phyloP scores from a whole-genome alignment of 2,797 vertebrate species.

The Arnoldichthys spilopterus region DNA sequence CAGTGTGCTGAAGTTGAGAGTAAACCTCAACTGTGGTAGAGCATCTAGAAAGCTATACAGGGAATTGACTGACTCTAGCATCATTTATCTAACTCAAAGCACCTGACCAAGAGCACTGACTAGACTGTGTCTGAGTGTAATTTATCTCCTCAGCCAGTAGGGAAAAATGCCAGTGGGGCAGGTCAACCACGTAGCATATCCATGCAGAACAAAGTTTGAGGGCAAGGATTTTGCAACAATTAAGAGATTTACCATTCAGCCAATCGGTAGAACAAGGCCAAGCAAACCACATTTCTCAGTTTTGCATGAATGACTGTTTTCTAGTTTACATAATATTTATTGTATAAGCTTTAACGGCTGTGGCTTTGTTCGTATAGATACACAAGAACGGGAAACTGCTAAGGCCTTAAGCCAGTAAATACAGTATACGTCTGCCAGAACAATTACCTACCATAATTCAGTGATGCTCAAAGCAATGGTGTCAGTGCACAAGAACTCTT shows the following conservation, averaged over 20 bases:
- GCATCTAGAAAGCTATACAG: conserved; percentile 17
- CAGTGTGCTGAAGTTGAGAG: neutral
- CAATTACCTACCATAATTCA: conserved; percentile 33
- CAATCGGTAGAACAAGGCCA: neutral
- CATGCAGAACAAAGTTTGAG: conserved; percentile 29
- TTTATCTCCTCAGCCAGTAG: conserved; percentile 67
- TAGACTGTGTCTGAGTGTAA: conserved; percentile 69
- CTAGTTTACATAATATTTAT: conserved; percentile 21
- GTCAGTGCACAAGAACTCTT: conserved; percentile 40
- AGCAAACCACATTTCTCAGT: conserved; percentile 18
- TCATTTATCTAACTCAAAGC: conserved; percentile 72
- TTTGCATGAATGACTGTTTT: conserved; percentile 30
- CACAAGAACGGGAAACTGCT: conserved; percentile 37
- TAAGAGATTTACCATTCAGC: conserved; percentile 2
- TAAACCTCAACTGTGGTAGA: neutral
- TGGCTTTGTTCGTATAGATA: conserved; percentile 33
- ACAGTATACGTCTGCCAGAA: conserved; percentile 31
- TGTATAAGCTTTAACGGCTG: conserved; percentile 30
- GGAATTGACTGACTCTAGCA: conserved; percentile 52
- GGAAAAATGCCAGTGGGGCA: conserved; percentile 61
- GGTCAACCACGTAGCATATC: conserved; percentile 31
- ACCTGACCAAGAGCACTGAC: conserved; percentile 68
- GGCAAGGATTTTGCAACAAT: neutral
- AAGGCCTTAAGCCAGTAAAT: conserved; percentile 43
- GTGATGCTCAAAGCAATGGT: conserved; percentile 34